Evolutionary conservation across 1,140 invertebrate species (phyloP), one percentile per base, ranked within the genome.

Genomic region (Eupristina koningsbergeri): DNA sequence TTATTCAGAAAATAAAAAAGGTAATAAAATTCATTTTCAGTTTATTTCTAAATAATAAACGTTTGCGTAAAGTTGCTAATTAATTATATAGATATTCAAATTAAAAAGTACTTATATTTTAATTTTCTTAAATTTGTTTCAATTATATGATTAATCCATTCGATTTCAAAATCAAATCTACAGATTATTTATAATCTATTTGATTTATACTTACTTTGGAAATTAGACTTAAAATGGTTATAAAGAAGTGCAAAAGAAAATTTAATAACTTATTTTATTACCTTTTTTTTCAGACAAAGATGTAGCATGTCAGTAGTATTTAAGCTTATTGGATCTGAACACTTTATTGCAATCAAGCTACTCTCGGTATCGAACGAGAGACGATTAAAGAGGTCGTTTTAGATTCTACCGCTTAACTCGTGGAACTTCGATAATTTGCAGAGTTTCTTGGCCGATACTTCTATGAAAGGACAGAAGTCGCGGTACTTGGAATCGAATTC

Each of bases 341-440:
- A 69, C 81, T 83, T 83, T 83, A 83, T 77, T 83, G 63, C 81
- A 77, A 77, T 83, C 63, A 83, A 83, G 81, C 81, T 58, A 77
- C 74, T 83, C 53, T 53, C 61, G 50, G 83, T 74, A 75, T 74
- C 36, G 77, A 75, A 80, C 41, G n/a, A 74, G 58, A 75, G 69
- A 29, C 67, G 67, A 80, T 84, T 80, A 80, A 84, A 76, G 83
- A 76, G 78, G 76, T 84, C 83, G 83, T 80, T 84, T 80, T 84
- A 81, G 83, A 84, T 80, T 81, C 78, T 76, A 69, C 78, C 58
- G 71, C 73, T 77, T 69, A 84, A 84, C 83, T 80, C 78, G 31
- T 77, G 61, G 50, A 84, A 84, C 71, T 84, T 84, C 36, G 83
- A 84, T 84, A 80, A 81, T 84, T 81, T 81, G 34, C 41, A 1